phyloP scores from a whole-genome alignment of 2,113 vertebrate genomes.

The Aythya baeri region DNA sequence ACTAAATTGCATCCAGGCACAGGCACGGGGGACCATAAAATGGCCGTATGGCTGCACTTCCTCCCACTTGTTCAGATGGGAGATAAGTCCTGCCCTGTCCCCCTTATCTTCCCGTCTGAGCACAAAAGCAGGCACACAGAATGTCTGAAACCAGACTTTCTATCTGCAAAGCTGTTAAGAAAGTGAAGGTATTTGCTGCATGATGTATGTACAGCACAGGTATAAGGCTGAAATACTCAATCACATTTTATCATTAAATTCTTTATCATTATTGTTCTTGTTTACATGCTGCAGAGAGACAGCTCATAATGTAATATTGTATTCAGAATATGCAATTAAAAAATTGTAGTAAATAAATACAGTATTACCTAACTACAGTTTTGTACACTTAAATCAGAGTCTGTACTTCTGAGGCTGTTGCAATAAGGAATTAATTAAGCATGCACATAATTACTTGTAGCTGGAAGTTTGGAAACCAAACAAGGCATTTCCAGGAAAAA shows the following conservation, averaged over 20 bases:
- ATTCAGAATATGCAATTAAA: not conserved
- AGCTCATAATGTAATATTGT: not conserved
- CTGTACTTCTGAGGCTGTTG: not conserved
- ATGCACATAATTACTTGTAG: not conserved
- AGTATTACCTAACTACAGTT: fast-evolving
- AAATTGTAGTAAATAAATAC: not conserved
- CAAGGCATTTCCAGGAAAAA: not conserved
- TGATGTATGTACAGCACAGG: not conserved
- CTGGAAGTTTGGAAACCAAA: not conserved
- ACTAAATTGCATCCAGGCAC: not conserved
- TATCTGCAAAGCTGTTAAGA: not conserved
- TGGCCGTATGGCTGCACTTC: not conserved
- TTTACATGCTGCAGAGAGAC: not conserved
- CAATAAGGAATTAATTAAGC: not conserved
- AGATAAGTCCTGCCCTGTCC: not conserved
- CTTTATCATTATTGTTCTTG: not conserved
- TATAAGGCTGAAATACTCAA: not conserved
- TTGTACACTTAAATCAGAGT: not conserved
- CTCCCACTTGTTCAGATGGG: not conserved
- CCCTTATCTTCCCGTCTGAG: not conserved
- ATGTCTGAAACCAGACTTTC: not conserved
- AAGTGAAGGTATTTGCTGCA: not conserved
- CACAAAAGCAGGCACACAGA: not conserved
- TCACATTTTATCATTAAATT: not conserved
- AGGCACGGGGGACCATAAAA: not conserved